Conservation (phyloP, 2,797 vertebrate species). For the Denticeps clupeoides region DNA sequence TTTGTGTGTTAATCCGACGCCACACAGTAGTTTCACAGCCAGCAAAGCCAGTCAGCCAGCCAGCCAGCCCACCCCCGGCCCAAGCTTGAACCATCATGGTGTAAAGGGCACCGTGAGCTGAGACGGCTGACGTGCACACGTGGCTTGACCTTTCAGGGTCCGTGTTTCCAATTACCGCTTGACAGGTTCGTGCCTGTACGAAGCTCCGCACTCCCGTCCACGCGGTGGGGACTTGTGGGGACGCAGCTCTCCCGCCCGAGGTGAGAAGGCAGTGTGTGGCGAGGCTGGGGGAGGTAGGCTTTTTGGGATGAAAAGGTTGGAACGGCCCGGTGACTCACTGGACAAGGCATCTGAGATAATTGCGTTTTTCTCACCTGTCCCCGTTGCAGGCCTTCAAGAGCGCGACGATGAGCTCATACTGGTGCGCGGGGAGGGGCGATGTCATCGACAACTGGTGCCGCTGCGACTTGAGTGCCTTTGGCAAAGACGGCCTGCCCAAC, state of each 20-base stretch:
- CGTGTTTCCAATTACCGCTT: slow-evolving; percentile 54
- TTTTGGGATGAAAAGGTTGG: slow-evolving; percentile 12
- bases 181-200: slow-evolving; percentile 46
- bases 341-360: slow-evolving; percentile 46
- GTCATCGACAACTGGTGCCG: slow-evolving; percentile 98
- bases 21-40: too few relatives aligned
- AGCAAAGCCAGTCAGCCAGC: too few relatives aligned
- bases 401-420: slow-evolving; percentile 96
- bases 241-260: too few relatives aligned
- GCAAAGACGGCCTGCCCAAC: slow-evolving; percentile 86
- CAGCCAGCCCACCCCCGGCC: too few relatives aligned
- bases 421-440: slow-evolving; percentile 95
- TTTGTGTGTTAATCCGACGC: too few relatives aligned
- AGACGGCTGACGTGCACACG: slow-evolving; percentile 18
- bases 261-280: slow-evolving; percentile 37
- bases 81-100: too few relatives aligned
- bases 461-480: slow-evolving; percentile 92
- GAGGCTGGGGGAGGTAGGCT: slow-evolving; percentile 40
- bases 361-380: slow-evolving; percentile 58
- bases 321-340: slow-evolving; percentile 28
- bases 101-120: too few relatives aligned
- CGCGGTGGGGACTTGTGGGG: not conserved
- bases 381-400: slow-evolving; percentile 78
- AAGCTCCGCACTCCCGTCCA: slow-evolving; percentile 29
- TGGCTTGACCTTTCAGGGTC: slow-evolving; percentile 52